These are phyloP conservation scores for Columba guinea DNA, from an alignment of 2,797 vertebrate species.

Conservation along the genomic window DNA sequence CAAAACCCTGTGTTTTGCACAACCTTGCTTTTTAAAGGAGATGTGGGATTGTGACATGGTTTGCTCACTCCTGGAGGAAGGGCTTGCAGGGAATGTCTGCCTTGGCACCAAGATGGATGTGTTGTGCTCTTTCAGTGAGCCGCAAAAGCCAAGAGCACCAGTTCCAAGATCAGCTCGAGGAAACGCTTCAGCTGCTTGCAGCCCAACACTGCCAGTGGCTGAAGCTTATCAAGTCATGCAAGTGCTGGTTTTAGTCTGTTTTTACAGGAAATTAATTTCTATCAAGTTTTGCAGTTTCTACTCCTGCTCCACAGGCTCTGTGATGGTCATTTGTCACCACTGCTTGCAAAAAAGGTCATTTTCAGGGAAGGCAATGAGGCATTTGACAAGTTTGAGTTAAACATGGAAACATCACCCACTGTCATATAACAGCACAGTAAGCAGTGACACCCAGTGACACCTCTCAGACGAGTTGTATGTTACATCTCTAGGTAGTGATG, in stretches of 20 bases:
- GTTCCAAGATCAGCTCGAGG: not conserved
- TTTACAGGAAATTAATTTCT: constrained; percentile 32
- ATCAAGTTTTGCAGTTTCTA: not conserved
- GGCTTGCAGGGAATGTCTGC: fast-evolving
- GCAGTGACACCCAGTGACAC: not conserved
- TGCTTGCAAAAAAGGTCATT: not conserved
- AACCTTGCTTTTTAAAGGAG: not conserved
- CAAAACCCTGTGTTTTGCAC: not conserved
- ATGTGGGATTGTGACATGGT: fast-evolving
- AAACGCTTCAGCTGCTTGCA: not conserved
- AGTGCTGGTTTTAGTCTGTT: not conserved
- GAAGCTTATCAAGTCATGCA: not conserved
- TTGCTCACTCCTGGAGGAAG: not conserved
- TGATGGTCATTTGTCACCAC: constrained; percentile 35
- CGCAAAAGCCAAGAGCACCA: not conserved
- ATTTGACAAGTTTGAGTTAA: constrained; percentile 39
- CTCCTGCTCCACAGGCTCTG: not conserved
- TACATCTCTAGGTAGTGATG: not conserved
- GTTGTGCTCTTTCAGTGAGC: not conserved
- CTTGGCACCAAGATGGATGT: not conserved
- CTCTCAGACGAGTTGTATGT: not conserved
- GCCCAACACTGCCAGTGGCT: not conserved
- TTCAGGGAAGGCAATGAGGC: constrained; percentile 43
- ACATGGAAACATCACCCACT: not conserved
- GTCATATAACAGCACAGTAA: not conserved